Conservation (phyloP, 2,113 vertebrate species). For the Lipophrys pholis region DNA sequence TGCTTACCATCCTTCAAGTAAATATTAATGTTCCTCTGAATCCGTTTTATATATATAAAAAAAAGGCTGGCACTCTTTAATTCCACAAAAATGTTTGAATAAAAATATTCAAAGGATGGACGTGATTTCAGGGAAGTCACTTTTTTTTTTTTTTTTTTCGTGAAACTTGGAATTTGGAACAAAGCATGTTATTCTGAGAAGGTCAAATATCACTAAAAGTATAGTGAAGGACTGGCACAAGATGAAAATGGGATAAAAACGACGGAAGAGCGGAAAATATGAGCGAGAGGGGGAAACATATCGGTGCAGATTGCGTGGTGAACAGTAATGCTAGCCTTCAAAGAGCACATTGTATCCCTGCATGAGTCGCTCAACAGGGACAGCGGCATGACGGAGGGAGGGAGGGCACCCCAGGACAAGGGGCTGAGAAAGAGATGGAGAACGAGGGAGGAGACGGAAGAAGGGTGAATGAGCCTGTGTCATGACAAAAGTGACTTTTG, state of each 20-base stretch:
- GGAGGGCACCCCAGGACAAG: conserved; percentile 63
- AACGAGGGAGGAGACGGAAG: conserved; percentile 17
- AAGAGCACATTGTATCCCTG: conserved; percentile 76
- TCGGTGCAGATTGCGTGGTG: conserved; percentile 72
- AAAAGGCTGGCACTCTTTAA: background rate
- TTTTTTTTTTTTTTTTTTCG: background rate
- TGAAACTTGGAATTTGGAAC: background rate
- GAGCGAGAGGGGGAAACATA: conserved; percentile 27
- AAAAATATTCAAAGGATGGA: background rate
- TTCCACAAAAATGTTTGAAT: background rate
- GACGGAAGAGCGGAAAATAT: conserved; percentile 9
- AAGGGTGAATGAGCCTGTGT: conserved; percentile 50
- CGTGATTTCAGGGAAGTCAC: background rate
- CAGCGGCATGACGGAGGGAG: conserved; percentile 56
- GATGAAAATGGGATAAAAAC: conserved; percentile 13
- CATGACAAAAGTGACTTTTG: conserved; percentile 72
- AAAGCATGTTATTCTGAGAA: background rate
- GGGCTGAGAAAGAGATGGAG: conserved; percentile 36
- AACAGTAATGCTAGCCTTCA: conserved; percentile 73
- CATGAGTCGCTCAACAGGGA: conserved; percentile 69
- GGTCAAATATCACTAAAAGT: conserved; percentile 9
- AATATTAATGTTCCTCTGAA: conserved; percentile 3
- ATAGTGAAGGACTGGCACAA: background rate
- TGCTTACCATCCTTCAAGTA: conserved; percentile 7
- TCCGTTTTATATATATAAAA: background rate